Evolutionary conservation across 1,140 invertebrate genomes (phyloP), one percentile per base, ranked within the genome.

Genomic region (Belonocnema kinseyi): DNA sequence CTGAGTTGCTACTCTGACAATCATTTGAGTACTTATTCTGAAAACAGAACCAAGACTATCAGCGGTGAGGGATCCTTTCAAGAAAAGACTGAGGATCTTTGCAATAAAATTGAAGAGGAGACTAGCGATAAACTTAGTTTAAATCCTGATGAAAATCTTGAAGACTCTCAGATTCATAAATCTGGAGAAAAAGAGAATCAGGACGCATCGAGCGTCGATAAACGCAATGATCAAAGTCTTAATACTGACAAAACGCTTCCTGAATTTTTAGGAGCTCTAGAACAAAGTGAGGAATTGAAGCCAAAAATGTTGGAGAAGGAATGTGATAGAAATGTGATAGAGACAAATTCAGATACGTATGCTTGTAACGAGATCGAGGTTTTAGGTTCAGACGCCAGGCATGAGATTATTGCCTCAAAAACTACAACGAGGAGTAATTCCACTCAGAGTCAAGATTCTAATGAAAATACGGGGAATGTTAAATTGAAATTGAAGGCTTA

Each of bases 1-100:
- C 71, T 79, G 14, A 83, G 80, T 46, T 78, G 77, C 66, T 85
- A 82, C 53, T 80, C 82, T 50, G 82, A 88, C 2, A 77, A 79
- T 3, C 81, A 84, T 19, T 76, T 83, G 58, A 86, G 83, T 56
- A 79, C 84, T 0, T 89, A 86, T 58, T 88, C 86, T 8, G 86
- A 88, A 14, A 81, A 76, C 8, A 79, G 83, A 12, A 91, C 87
- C 11, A 86, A 90, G 52, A 86, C 83, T 3, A 80, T 86, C 19
- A 90, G 87, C 74, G 87, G 85, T 0, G 87, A 89, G 13, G 87
- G 84, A 11, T 78, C 88, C 7, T 89, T 87, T 53, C 85, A 84
- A 5, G 87, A 83, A 1, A 88, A 82, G 17, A 85, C 85, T 0
- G 86, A 88, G 13, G 85, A 87, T 7, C 78, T 78, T 19, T 84